Evolutionary conservation across 30 jellyfish, hydroid and myxozoan species (phyloP), one percentile per base, ranked within the genome.

Genomic region (Cassiopea andromeda): DNA sequence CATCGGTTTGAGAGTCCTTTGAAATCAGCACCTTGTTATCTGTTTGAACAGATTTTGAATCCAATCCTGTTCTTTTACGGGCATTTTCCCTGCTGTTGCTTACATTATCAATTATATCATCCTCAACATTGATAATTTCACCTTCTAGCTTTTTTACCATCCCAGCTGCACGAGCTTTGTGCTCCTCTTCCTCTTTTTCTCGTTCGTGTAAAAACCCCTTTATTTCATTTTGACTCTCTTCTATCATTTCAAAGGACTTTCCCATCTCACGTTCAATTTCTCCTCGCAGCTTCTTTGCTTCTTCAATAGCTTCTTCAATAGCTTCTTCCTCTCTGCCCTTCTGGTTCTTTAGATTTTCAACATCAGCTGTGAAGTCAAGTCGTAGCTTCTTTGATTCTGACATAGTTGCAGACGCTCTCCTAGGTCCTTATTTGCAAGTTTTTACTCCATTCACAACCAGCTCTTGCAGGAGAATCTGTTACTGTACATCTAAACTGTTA

Each of bases 251-350:
- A 76, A 90, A 90, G 4, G 97, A 90, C 66, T 47, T 60, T 18
- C 78, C 93, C 91, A 90, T 84, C 54, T 90, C 87, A 27, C 83
- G 79, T 38, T 83, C 97, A 27, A 90, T 90, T 90, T 84, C 93
- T 7, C 60, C 72, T 49, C 84, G 82, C 59, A 90, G 75, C 71
- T 71, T 90, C 81, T 90, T 84, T 59, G 90, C 87, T 6, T 76
- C 93, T 17, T 57, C 50, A 27, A 73, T 82, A 18, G 87, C 91
- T n/a, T 75, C 77, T 57, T 80, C 91, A 27, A 73, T 82, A 18
- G 87, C 91, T n/a, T 75, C 77, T 57, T 80, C 91, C 17, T 73
- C 87, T 1, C 48, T 75, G 54, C 50, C 87, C 50, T 59, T 73
- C 58, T 44, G 48, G n/a, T 46, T 50, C 44, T 69, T 89, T 59